Evolutionary conservation across 2,888 invertebrate genomes (phyloP).

Genomic region (Drosophila picticornis): DNA sequence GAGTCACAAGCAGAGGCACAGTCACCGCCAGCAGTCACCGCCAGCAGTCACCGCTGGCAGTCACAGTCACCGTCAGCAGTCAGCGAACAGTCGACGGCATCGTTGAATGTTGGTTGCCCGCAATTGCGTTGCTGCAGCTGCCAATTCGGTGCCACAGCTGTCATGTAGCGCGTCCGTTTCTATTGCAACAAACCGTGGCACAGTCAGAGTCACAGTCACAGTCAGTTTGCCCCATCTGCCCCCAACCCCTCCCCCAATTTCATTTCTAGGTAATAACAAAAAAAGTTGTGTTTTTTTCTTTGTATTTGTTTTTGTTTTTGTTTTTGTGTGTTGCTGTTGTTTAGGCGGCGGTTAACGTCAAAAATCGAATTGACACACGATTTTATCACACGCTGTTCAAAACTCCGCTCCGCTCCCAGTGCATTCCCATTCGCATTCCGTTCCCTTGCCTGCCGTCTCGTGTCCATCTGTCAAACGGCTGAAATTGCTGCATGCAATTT

Average conservation of each 20-base stretch:
- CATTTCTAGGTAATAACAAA: constrained; percentile 40
- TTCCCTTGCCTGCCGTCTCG: constrained; percentile 24
- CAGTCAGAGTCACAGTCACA: constrained; percentile 46
- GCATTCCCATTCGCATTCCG: constrained; percentile 17
- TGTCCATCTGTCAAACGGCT: constrained; percentile 68
- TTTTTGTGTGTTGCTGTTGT: constrained; percentile 62
- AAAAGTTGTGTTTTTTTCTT: constrained; percentile 10
- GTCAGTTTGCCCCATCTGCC: not conserved
- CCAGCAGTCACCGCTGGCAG: not conserved
- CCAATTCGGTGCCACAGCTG: constrained; percentile 80
- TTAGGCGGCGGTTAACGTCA: constrained; percentile 77
- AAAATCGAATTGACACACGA: constrained; percentile 77
- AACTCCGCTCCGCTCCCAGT: constrained; percentile 27
- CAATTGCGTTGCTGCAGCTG: constrained; percentile 57
- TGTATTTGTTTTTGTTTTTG: constrained; percentile 14
- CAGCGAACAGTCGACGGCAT: constrained; percentile 8
- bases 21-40: not conserved
- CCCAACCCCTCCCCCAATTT: constrained; percentile 23
- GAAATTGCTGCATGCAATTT: constrained; percentile 68
- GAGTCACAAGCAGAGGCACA: not conserved
- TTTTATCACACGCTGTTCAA: constrained; percentile 68
- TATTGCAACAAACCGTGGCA: constrained; percentile 68
- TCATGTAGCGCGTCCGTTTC: constrained; percentile 80
- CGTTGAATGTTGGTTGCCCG: constrained; percentile 42
- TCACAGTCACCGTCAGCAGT: constrained; percentile 2